These are phyloP conservation scores for Dasypolia templi DNA, from an alignment of 2,888 invertebrate genomes.

Conservation along the genomic window DNA sequence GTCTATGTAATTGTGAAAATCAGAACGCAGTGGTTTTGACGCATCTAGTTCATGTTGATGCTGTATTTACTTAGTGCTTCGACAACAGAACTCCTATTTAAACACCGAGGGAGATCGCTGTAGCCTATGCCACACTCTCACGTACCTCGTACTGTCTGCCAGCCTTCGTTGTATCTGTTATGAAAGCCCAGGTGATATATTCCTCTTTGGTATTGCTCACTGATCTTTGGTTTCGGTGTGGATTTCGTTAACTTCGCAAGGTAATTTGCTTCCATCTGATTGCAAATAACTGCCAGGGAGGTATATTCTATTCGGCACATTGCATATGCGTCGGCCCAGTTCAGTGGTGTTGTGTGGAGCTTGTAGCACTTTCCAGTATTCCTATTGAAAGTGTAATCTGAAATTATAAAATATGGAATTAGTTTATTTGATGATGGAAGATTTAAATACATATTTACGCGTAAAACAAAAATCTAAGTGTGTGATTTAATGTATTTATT, in stretches of 20 bases:
- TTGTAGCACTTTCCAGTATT: slow-evolving; percentile 78
- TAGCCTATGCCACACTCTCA: neutral
- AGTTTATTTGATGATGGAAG: neutral
- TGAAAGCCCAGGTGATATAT: slow-evolving; percentile 71
- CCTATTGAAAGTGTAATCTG: slow-evolving; percentile 76
- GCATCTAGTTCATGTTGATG: no score
- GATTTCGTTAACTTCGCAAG: slow-evolving; percentile 28
- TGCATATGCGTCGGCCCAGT: slow-evolving; percentile 78
- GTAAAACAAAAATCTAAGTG: neutral
- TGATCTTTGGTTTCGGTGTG: neutral
- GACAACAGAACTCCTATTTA: neutral
- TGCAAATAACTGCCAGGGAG: slow-evolving; percentile 77
- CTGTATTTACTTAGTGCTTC: neutral
- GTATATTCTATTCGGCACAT: slow-evolving; percentile 68
- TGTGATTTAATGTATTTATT: no score
- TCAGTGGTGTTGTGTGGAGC: slow-evolving; percentile 76
- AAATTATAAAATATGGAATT: slow-evolving; percentile 24
- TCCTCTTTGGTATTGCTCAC: slow-evolving; percentile 37
- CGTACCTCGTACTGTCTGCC: slow-evolving; percentile 76
- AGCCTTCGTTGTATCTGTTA: slow-evolving; percentile 64
- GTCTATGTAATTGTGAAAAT: no score
- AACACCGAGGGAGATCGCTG: neutral
- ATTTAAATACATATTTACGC: neutral
- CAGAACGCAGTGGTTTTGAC: no score
- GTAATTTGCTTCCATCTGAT: slow-evolving; percentile 45